Conservation (phyloP, 1,140 invertebrate genomes). For the Bemisia tabaci region DNA sequence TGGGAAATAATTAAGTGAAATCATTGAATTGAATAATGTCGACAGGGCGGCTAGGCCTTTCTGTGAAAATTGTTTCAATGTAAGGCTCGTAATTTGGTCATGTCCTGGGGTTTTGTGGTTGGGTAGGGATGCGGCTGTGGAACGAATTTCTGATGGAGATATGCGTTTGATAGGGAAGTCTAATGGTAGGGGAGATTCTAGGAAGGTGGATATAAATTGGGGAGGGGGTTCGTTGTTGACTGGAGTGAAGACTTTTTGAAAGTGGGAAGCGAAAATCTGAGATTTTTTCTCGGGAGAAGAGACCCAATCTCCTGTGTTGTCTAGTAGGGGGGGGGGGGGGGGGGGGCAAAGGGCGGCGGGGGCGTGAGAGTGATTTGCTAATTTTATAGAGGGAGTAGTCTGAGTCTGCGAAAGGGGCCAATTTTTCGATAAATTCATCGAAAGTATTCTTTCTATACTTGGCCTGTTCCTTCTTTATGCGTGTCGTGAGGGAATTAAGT, state of each 20-base stretch:
- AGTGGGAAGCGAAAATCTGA: conserved; percentile 1
- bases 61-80: conserved; percentile 21
- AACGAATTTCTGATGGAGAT: not conserved
- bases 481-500: conserved; percentile 1
- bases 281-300: not conserved
- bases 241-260: conserved; percentile 1
- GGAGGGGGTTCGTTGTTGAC: not conserved
- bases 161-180: not conserved
- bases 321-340: not conserved
- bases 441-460: not conserved
- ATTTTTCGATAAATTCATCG: not conserved
- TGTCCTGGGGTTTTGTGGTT: conserved; percentile 25
- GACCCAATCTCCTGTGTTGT: conserved; percentile 1
- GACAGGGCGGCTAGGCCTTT: conserved; percentile 21
- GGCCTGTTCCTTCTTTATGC: not conserved
- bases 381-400: no score
- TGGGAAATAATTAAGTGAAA: conserved; percentile 24
- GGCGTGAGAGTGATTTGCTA: not conserved
- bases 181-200: not conserved
- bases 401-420: no score
- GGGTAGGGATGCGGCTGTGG: not conserved
- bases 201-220: not conserved
- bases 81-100: conserved; percentile 21
- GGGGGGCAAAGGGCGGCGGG: not conserved
- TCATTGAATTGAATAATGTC: conserved; percentile 24